Conservation (phyloP, 1,140 invertebrate species). For the Contarinia nasturtii region DNA sequence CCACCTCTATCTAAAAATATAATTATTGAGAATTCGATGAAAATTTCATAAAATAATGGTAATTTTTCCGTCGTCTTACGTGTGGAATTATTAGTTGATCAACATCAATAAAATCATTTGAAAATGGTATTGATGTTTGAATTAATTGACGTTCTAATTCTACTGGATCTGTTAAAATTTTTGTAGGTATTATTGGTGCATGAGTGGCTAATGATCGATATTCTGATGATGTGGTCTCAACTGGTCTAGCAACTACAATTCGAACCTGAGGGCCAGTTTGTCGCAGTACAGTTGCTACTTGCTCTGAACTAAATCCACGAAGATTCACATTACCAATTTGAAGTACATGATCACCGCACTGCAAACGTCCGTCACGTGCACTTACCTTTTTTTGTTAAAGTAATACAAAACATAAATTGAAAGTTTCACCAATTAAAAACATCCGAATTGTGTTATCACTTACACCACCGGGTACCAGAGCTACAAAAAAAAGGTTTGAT, state of each 20-base stretch:
- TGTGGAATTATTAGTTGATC: conserved; percentile 6
- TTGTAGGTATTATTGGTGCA: conserved; percentile 63
- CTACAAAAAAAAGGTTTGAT: too few species aligned
- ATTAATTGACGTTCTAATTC: conserved; percentile 59
- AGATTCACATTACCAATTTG: conserved; percentile 87
- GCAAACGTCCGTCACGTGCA: conserved; percentile 71
- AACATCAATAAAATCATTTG: conserved; percentile 5
- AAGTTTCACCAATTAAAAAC: too few species aligned
- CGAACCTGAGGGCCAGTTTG: conserved; percentile 72
- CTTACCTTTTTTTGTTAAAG: conserved; percentile 82
- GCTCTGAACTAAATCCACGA: conserved; percentile 78
- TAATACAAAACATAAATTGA: too few species aligned
- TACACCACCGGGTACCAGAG: conserved; percentile 13
- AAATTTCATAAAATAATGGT: not conserved
- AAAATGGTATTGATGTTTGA: conserved; percentile 27
- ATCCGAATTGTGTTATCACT: too few species aligned
- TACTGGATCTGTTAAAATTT: conserved; percentile 60
- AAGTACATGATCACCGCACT: conserved; percentile 83
- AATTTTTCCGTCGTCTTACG: not conserved
- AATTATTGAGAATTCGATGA: too few species aligned
- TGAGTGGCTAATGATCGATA: conserved; percentile 36
- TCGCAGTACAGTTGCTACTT: conserved; percentile 77
- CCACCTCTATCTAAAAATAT: conserved; percentile 11
- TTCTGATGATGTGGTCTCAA: conserved; percentile 51
- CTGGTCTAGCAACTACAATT: conserved; percentile 72